Base-by-base conservation (phyloP, 1,140 invertebrate species). In the Prorops nasuta region DNA sequence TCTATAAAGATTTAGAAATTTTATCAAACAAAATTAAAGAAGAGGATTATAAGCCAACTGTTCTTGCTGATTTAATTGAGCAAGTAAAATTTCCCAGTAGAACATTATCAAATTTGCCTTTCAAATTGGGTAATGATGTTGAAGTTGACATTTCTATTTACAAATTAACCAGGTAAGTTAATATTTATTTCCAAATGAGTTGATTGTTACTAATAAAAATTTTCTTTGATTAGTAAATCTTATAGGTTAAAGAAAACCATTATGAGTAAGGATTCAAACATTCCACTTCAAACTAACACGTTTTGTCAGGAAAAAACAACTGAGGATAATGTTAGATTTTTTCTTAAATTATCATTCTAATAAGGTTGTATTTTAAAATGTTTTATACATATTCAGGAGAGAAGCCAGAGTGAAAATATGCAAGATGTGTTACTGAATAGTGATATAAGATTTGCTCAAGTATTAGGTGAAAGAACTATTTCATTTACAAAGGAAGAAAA, bases 1-100 rank as follows among this genome's bases (percentile, higher is more conserved):
- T 71, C 14, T 69, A 63, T 12, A 59, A 63, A 52, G 62, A 71
- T 34, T 19, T 71, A 12, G 64, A 67, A 38, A 54, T 62, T 6
- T 17, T 65, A 1, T 59, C 65, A 0, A 39, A 46, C 2, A 51
- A 54, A 15, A 36, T 51, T 2, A 21, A 48, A 0, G 9, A n/a
- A 6, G 34, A 49, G 15, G 49, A 56, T 37, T 63, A 61, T 9
- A 55, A 35, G 44, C 42, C 12, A 32, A 51, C 35, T n/a, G 34
- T 43, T n/a, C 19, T 65, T 2, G 28, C 43, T 1, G 64, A 69
- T 19, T 10, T 68, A 14, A 37, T 64, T 12, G 32, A 48, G 2
- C 47, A 64, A 46, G 39, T 68, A n/a, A 53, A 58, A 43, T 37
- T 52, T 9, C 49, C 54, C 9, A 54, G 52, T 6, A 65, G 51